Base-by-base conservation (phyloP, 2,888 invertebrate genomes). In the Melinopterus prodromus region DNA sequence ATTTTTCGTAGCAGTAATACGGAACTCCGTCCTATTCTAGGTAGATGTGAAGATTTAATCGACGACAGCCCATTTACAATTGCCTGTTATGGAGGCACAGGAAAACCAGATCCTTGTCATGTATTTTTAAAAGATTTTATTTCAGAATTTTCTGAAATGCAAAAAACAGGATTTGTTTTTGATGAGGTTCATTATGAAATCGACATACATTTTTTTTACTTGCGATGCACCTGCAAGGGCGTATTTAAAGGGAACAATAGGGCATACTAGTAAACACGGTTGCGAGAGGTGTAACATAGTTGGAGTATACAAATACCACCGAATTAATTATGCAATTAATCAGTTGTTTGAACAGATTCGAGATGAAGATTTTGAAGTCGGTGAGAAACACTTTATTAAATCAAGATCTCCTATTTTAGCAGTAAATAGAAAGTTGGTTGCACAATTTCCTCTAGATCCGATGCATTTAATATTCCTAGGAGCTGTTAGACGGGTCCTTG, bases 201-300 rank as follows among this genome's bases (percentile, higher is more conserved):
- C 78, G 77, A 81, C 12, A 79, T 81, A 36, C 16, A 71, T 2
- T 82, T 16, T n/a, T 74, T 82, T 83, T 74, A 37, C 81, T 14
- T 83, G 82, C 78, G 83, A 83, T 77, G 82, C 81, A 16, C 82
- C 83, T 36, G 80, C 80, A 38, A 16, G 83, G 16, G 75, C 80
- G 35, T 80, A 81, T 77, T 53, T 83, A 77, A 81, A 80, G 76
- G 76, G 80, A 77, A 82, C 78, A 71, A 74, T 80, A 71, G 78
- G 79, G 26, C 83, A 83, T 71, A 81, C 80, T 15, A 77, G 78
- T 78, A 81, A 81, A 78, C 35, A 70, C 69, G 81, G 71, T 37
- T 83, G 83, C 77, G 83, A 83, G 75, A 81, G 72, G 36, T 83
- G 83, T 77, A 79, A 35, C n/a, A 75, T 79, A 38, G 74, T 81